Evolutionary conservation across 2,888 invertebrate species (phyloP), one percentile per base, ranked within the genome.

Genomic region (Physocephala rufipes): DNA sequence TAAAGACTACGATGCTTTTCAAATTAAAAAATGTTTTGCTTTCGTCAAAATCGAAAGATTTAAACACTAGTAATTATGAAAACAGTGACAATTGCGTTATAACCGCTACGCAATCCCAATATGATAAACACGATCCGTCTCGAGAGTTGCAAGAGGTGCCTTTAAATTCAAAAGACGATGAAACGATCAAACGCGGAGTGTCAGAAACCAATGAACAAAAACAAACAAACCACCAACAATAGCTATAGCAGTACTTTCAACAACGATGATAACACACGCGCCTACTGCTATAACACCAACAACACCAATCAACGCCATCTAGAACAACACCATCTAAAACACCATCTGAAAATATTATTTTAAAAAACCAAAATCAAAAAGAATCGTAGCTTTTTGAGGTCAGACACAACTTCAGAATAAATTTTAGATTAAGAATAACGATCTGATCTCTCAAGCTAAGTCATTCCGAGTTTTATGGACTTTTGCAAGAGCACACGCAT

Each of bases 1-100:
- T 79, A 15, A 78, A 61, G 51, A 76, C 63, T 1, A 47, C 75
- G 1, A 74, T 79, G 45, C 72, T 80, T 2, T 15, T 76, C 4
- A 73, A 74, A 55, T 24, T 68, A 0, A 68, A 62, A 30, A 68
- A 68, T 36, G 62, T 68, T 1, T 15, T 68, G 7, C 45, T 49
- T 36, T 47, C 30, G 5, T 58, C 55, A 28, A n/a, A 66, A 15
- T 66, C 66, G 16, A 47, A 53, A 13, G 55, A 36, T 28, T 21
- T 43, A 51, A n/a, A 55, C n/a, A 55, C 15, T 24, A 65, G 16
- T 36, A 9, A 9, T n/a, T n/a, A n/a, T n/a, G n/a, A n/a, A n/a
- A n/a, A n/a, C n/a, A n/a, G n/a, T n/a, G n/a, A n/a, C n/a, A n/a
- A n/a, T n/a, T n/a, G n/a, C n/a, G n/a, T n/a, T n/a, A n/a, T n/a